Conservation (phyloP, 2,113 vertebrate species). For the Nannospalax galili region DNA sequence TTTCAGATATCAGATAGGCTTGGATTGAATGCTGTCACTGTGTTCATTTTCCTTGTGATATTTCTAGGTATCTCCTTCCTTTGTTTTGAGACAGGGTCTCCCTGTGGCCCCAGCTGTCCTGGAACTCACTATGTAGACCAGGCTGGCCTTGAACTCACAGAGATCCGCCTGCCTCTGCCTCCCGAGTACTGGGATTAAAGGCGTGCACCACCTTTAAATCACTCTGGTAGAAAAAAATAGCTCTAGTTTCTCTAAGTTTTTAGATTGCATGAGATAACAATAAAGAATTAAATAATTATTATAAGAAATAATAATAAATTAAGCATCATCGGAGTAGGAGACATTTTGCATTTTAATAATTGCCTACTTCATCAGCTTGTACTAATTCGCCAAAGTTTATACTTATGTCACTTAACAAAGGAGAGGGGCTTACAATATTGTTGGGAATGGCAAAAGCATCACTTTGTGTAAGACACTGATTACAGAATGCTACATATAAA, state of each 20-base stretch:
- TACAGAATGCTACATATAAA: background rate
- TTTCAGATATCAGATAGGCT: background rate
- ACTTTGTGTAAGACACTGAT: background rate
- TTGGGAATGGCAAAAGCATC: background rate
- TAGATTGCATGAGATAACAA: background rate
- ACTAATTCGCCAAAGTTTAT: background rate
- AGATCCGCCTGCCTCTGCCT: no score
- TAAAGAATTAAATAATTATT: no score
- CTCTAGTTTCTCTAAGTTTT: background rate
- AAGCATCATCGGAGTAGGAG: background rate
- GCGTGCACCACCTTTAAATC: background rate
- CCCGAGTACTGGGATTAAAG: no score
- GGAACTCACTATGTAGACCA: no score
- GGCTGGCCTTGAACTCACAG: no score
- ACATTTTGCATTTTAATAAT: background rate
- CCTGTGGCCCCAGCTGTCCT: no score
- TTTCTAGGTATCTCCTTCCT: background rate
- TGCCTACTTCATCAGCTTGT: background rate
- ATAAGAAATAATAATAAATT: background rate
- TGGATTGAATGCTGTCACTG: background rate
- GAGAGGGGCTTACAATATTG: background rate
- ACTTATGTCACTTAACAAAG: background rate
- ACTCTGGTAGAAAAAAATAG: background rate
- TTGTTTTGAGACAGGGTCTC: no score
- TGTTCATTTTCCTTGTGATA: background rate